Base-by-base conservation (phyloP, 2,113 vertebrate genomes). In the Sylvietta virens region DNA sequence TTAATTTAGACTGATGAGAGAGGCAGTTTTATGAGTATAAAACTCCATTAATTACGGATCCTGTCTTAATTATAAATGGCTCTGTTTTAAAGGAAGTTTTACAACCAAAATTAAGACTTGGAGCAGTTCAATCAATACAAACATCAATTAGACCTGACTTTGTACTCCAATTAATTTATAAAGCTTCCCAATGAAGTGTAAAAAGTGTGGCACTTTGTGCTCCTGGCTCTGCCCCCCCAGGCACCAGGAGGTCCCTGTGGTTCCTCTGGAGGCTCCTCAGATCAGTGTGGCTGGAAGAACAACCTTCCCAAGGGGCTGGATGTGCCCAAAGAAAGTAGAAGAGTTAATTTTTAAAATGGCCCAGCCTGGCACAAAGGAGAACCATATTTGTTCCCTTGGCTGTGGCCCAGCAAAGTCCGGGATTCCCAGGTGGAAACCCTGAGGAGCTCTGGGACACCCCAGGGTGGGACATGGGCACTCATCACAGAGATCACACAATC, bases 1-100 rank as follows among this genome's bases (percentile, higher is more conserved):
- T 97, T 97, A 95, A 96, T 96, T 97, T 96, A 96, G 95, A 97
- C 95, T 96, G 93, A 97, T 96, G 95, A 96, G 94, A 48, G 85
- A 97, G 79, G 88, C 90, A 96, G 93, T 78, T 96, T 96, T 96
- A 96, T 94, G 94, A 96, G 85, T 78, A 74, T 84, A 95, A 92
- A 97, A 94, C 86, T 95, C 90, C 69, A 97, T 97, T 97, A 96
- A 96, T 96, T 97, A 96, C 88, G 56, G 88, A 96, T 95, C 92
- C 96, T 84, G 93, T 95, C 94, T 96, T 97, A 97, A 97, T 96
- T 97, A 97, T 96, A 95, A 95, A 97, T 96, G 94, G 65, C 82
- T 97, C 91, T 84, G 85, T 96, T 96, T 96, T 93, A 96, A 97
- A 90, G 72, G 81, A 95, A 94, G 57, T 96, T 96, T 86, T 95